A percentile compares a stretch with the other conserved stretches of the same genome.
phyloP scores from a whole-genome alignment of 2,797 vertebrate species.

The Brachyalestes nurse region DNA sequence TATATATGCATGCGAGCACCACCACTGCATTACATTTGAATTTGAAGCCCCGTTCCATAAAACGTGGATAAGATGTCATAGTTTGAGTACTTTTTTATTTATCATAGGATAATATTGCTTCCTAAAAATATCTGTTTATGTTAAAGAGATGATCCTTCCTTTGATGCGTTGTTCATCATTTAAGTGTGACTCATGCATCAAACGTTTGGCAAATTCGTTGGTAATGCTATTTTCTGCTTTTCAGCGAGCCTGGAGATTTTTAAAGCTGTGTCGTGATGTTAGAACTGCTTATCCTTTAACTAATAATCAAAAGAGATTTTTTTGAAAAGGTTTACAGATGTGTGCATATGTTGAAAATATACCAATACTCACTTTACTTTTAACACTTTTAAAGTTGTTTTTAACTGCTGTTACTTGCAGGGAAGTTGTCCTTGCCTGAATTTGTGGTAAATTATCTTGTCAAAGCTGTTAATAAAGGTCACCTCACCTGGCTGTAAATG shows the following conservation, averaged over 20 bases:
- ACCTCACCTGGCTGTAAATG: too few relatives aligned
- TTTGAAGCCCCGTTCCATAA: neutral
- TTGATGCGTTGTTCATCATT: neutral
- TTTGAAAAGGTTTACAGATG: too few relatives aligned
- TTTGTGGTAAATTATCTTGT: neutral
- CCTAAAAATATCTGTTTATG: neutral
- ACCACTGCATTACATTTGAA: neutral
- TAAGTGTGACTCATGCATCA: conserved; percentile 7
- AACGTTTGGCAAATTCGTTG: neutral
- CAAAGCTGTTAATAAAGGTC: neutral
- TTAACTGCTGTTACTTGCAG: neutral
- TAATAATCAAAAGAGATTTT: neutral
- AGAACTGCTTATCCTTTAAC: neutral
- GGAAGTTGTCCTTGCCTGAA: neutral
- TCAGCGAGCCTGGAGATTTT: neutral
- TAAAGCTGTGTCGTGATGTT: neutral
- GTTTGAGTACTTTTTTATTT: conserved; percentile 1
- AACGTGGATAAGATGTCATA: conserved; percentile 7
- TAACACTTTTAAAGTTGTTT: too few relatives aligned
- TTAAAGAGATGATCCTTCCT: neutral
- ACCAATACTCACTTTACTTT: too few relatives aligned
- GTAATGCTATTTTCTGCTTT: neutral
- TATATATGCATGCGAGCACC: neutral
- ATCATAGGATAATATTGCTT: neutral
- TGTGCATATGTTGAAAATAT: too few relatives aligned